phyloP scores from a whole-genome alignment of 2,113 vertebrate genomes.

The Ceyx cyanopectus region DNA sequence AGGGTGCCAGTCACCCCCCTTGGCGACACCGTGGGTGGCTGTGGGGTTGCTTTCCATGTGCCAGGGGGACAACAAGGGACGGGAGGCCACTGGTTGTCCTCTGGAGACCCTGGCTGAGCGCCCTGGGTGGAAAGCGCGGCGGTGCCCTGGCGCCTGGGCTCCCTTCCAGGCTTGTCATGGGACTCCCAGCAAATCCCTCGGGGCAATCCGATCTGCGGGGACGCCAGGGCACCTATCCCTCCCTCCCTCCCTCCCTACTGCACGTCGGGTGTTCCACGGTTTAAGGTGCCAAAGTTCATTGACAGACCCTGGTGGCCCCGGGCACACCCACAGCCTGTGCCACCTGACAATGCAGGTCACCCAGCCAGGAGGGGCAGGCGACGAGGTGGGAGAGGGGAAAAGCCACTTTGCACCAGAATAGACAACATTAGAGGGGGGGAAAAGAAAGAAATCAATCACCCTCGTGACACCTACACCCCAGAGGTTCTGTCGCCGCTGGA shows the following conservation, averaged over 20 bases:
- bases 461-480: fast-evolving
- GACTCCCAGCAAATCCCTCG: slow-evolving; percentile 57
- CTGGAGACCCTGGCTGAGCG: background rate
- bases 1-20: background rate
- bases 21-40: fast-evolving
- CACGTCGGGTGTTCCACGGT: slow-evolving; percentile 20
- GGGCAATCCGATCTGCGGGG: slow-evolving; percentile 43
- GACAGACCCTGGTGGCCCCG: background rate
- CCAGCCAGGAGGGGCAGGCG: background rate
- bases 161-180: slow-evolving; percentile 52
- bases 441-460: background rate
- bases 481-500: background rate
- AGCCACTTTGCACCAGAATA: background rate
- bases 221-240: slow-evolving; percentile 19
- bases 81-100: slow-evolving; percentile 45
- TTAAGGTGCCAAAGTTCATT: slow-evolving; percentile 64
- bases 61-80: background rate
- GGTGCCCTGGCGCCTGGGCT: slow-evolving; percentile 50
- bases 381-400: background rate
- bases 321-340: background rate
- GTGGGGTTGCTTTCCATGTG: background rate
- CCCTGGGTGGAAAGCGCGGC: background rate
- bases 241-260: background rate
- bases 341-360: background rate
- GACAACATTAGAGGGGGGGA: no score